Conservation (phyloP, 2,888 invertebrate genomes). For the Eilema sororculum region DNA sequence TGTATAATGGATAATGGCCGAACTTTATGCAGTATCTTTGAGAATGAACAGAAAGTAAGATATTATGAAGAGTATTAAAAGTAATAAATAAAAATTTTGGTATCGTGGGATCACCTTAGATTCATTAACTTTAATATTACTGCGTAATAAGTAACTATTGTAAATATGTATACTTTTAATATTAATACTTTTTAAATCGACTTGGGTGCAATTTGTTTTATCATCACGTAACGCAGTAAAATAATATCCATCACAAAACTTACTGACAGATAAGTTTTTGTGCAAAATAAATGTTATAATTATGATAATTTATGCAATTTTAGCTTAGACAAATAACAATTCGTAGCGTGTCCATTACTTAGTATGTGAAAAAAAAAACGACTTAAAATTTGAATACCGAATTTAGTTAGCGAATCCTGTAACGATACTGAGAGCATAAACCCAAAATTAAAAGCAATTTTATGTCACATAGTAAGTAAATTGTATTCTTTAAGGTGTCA, state of each 20-base stretch:
- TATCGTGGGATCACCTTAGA: not conserved
- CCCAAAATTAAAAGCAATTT: not conserved
- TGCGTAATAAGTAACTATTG: not conserved
- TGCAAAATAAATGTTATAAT: not conserved
- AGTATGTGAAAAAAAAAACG: not conserved
- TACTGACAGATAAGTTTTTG: not conserved
- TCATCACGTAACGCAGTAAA: not conserved
- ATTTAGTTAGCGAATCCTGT: not conserved
- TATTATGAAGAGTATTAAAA: not conserved
- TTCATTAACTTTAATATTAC: conserved; percentile 1
- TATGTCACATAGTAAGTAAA: not conserved
- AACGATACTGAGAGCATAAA: not conserved
- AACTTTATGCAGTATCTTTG: conserved; percentile 4
- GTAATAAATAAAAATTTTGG: not conserved
- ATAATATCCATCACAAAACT: not conserved
- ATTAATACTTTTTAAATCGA: not conserved
- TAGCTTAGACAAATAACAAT: not conserved
- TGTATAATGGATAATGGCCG: conserved; percentile 30
- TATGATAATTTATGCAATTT: not conserved
- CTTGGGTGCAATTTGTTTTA: not conserved
- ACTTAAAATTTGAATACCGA: not conserved
- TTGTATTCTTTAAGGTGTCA: not conserved
- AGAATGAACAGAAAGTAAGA: not conserved
- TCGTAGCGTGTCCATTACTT: conserved; percentile 2
- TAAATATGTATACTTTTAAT: not conserved